Evolutionary conservation across 2,113 vertebrate species (phyloP), one percentile per base, ranked within the genome.

Genomic region (Connochaetes taurinus): DNA sequence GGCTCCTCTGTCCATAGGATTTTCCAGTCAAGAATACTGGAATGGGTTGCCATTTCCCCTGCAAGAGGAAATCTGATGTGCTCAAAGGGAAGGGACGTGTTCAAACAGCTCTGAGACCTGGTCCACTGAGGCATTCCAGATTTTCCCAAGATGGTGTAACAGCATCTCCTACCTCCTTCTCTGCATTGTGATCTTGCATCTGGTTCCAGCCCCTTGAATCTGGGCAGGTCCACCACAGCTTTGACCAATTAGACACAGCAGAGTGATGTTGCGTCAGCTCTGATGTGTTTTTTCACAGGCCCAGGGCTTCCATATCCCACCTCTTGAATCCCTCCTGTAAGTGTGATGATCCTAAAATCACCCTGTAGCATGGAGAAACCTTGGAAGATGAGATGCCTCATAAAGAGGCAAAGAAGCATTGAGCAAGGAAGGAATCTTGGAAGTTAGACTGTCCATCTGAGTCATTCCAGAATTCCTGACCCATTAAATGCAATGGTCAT

Each of bases 121-220:
- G 29, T 12, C 47, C 25, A 47, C 33, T 1, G 31, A 40, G 57
- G 57, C 47, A 27, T 11, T 53, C 3, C 0, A 0, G 43, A 43
- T 40, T 85, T 27, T 64, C 40, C 45, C 52, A 67, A 40, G 60
- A 45, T 6, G 43, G 3, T 0, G 0, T 25, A 27, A 29, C 2
- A n/a, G n/a, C 5, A 52, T 6, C 6, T 64, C 62, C 9, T 1
- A 14, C 23, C 36, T 4, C 10, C 5, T 13, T 47, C 19, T 19
- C n/a, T 80, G 16, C 0, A 0, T 21, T 4, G 4, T 15, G 3
- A 78, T 10, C 2, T 8, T 23, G n/a, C 17, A 50, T 23, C 74
- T 21, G 10, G 67, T n/a, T 67, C 29, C 13, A 53, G 0, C 31
- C 25, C 80, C 29, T 43, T 23, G 74, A 58, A 82, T 43, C 27